Evolutionary conservation across 2,797 vertebrate species (phyloP), one percentile per base, ranked within the genome.

Genomic region (Ceryle rudis): DNA sequence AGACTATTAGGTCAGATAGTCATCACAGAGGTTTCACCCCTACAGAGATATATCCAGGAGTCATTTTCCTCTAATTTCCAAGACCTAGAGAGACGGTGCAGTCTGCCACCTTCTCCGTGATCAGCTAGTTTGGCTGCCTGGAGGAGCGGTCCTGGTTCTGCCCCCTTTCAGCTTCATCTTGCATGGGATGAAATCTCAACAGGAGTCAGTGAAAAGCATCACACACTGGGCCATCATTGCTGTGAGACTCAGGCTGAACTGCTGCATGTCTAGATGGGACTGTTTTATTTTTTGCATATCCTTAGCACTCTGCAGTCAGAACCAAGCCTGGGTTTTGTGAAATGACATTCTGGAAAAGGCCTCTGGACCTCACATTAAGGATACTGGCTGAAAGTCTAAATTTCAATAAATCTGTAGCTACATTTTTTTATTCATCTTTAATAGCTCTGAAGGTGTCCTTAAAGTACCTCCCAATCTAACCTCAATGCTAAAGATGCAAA

Each of bases 151-250:
- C 4, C 1, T 54, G 60, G 44, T 26, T 86, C 44, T 87, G 26
- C 35, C 6, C 13, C 14, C 35, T 91, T 79, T 55, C 67, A 84
- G 46, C 44, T 86, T 75, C 39, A 8, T 60, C 28, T 73, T 52
- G 6, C 0, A 0, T 51, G 51, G 20, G 39, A 31, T 55, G 29
- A 55, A 20, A 7, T 55, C 66, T 72, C 31, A 26, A 9, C 0
- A 0, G n/a, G 42, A 46, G 33, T 44, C 17, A 58, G 33, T 5
- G 31, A 37, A 55, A 46, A 33, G 9, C 28, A 29, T 81, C 51
- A 19, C 31, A 41, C 5, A 14, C 49, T 35, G 60, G 28, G 11
- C 81, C 1, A 0, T 37, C 4, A 1, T 22, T 3, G 2, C 39
- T 33, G 52, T 21, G 37, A 35, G 42, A 29, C 1, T 3, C 22